Conservation (phyloP, 2,888 invertebrate genomes). For the Drosophila sordidula region DNA sequence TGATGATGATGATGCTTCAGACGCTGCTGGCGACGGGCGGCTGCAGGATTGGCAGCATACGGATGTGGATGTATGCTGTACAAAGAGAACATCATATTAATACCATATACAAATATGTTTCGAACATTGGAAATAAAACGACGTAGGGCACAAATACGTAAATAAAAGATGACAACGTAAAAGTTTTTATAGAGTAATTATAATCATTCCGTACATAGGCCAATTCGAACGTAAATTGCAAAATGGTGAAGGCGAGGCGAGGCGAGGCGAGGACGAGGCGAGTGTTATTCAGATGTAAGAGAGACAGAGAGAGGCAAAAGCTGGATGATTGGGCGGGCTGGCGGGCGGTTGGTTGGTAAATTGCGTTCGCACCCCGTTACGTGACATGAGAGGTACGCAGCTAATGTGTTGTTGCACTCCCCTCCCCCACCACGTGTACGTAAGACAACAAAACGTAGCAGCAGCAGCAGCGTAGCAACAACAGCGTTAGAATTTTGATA, state of each 20-base stretch:
- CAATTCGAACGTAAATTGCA: slow-evolving; percentile 65
- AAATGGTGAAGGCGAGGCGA: slow-evolving; percentile 40
- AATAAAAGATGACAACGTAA: slow-evolving; percentile 48
- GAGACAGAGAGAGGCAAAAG: slow-evolving; percentile 26
- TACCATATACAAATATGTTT: background rate
- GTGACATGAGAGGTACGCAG: slow-evolving; percentile 36
- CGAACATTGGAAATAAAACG: background rate
- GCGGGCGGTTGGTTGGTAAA: background rate
- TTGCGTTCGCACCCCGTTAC: slow-evolving; percentile 29
- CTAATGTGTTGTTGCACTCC: slow-evolving; percentile 41
- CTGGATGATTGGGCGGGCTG: slow-evolving; percentile 23
- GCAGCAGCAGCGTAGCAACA: slow-evolving; percentile 63
- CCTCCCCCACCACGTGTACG: slow-evolving; percentile 8
- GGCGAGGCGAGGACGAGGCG: slow-evolving; percentile 10
- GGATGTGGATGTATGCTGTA: slow-evolving; percentile 85
- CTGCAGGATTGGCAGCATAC: slow-evolving; percentile 80
- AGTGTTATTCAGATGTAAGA: slow-evolving; percentile 25
- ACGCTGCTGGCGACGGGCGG: slow-evolving; percentile 82
- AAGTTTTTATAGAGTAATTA: slow-evolving; percentile 34
- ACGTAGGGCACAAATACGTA: slow-evolving; percentile 29
- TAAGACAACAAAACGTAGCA: slow-evolving; percentile 38
- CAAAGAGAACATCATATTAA: slow-evolving; percentile 32
- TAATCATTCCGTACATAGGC: slow-evolving; percentile 64
- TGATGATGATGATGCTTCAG: slow-evolving; percentile 77
- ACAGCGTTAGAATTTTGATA: slow-evolving; percentile 69